Percentiles rank a stretch among this genome's conserved stretches.
phyloP scores from a whole-genome alignment of 2,888 invertebrate species.

The Ophion ellenae region DNA sequence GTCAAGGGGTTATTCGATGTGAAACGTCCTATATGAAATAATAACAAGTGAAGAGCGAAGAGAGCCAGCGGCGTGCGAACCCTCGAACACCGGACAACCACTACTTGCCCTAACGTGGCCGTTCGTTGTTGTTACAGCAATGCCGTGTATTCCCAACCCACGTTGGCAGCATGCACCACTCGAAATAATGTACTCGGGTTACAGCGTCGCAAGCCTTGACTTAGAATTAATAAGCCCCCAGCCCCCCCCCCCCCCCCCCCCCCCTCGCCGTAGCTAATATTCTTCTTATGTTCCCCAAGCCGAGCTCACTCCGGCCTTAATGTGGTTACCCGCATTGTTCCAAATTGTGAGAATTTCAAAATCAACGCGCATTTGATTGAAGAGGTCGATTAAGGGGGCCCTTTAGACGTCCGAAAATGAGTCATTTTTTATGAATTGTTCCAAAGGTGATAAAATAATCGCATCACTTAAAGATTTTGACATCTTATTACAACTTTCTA shows the following conservation, averaged over 20 bases:
- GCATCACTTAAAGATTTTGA: too few relatives aligned
- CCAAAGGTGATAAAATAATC: too few relatives aligned
- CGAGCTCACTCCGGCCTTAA: background rate
- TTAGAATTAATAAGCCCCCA: slow-evolving; percentile 57
- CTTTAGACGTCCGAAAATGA: too few relatives aligned
- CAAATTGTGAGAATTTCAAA: background rate
- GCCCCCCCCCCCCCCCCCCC: background rate
- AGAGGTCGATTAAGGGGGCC: too few relatives aligned
- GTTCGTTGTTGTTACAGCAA: slow-evolving; percentile 33
- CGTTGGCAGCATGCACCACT: slow-evolving; percentile 36
- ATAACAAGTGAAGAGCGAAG: slow-evolving; percentile 11
- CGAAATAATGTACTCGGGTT: slow-evolving; percentile 54
- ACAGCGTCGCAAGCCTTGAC: slow-evolving; percentile 54
- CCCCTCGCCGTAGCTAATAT: background rate
- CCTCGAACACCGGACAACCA: slow-evolving; percentile 43
- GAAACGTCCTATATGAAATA: background rate
- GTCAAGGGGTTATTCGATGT: background rate
- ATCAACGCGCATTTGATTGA: background rate
- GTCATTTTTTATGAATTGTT: too few relatives aligned
- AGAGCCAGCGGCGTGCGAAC: slow-evolving; percentile 42
- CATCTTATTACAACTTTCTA: too few relatives aligned
- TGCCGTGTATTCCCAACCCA: slow-evolving; percentile 34
- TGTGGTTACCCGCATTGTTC: background rate
- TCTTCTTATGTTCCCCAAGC: background rate
- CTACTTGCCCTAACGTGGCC: slow-evolving; percentile 8